phyloP scores from a whole-genome alignment of 2,797 vertebrate species.

The Aulostomus chinensis region DNA sequence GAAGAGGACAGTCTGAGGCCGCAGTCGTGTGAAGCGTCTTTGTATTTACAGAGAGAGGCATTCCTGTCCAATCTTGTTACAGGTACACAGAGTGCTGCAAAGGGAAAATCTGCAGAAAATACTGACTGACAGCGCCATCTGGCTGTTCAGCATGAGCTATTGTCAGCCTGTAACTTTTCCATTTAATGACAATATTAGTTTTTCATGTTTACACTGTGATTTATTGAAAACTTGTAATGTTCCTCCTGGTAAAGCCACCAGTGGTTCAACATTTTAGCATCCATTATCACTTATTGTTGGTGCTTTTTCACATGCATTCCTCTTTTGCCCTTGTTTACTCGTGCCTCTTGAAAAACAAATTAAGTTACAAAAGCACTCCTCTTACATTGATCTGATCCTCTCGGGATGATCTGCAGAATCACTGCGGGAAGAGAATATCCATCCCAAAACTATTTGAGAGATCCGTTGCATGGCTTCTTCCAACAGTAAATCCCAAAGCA shows the following conservation, averaged over 20 bases:
- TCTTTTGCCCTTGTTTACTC: conserved; percentile 7
- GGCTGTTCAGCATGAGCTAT: conserved; percentile 12
- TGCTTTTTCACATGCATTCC: not conserved
- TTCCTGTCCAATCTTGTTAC: not conserved
- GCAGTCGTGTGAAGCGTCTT: not conserved
- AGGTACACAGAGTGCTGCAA: not conserved
- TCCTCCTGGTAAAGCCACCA: no score
- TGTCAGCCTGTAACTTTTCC: no score
- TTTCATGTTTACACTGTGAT: no score
- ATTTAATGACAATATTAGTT: no score
- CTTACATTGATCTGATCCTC: conserved; percentile 25
- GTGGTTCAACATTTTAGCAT: no score
- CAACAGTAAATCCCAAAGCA: conserved; percentile 46
- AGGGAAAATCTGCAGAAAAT: not conserved
- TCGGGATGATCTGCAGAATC: conserved; percentile 14
- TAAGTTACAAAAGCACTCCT: conserved; percentile 41
- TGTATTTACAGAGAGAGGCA: not conserved
- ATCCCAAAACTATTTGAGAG: conserved; percentile 25
- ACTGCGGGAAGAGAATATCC: conserved; percentile 19
- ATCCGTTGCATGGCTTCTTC: conserved; percentile 52
- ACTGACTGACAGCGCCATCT: conserved; percentile 45
- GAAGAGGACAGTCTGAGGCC: not conserved
- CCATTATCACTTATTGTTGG: conserved; percentile 1
- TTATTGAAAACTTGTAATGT: no score
- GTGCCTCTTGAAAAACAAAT: conserved; percentile 30